phyloP scores from a whole-genome alignment of 2,888 invertebrate genomes.

The Melikaiella ostensackeni region DNA sequence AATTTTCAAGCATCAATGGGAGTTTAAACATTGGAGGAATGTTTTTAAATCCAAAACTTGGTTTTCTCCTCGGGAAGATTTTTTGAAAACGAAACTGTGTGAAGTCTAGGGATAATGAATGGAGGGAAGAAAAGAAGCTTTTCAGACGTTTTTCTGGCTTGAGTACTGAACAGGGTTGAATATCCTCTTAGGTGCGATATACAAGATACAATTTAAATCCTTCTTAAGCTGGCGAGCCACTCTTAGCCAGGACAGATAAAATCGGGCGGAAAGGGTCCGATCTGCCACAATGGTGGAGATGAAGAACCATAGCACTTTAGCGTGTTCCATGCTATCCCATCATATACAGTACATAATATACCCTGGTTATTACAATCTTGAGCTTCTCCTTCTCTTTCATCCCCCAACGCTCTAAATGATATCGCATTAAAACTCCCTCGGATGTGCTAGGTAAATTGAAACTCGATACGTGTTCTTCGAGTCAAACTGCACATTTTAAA shows the following conservation, averaged over 20 bases:
- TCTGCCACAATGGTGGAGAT: conserved; percentile 2
- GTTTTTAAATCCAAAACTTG: not conserved
- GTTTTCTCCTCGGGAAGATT: not conserved
- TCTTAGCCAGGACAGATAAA: conserved; percentile 4
- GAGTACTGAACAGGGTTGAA: conserved; percentile 22
- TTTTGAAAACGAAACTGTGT: not conserved
- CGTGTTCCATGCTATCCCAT: conserved; percentile 2
- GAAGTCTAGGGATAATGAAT: conserved; percentile 4
- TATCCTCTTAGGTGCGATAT: conserved; percentile 12
- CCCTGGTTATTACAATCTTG: conserved; percentile 21
- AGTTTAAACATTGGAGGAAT: not conserved
- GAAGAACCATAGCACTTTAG: conserved; percentile 9
- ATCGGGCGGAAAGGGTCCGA: conserved; percentile 15
- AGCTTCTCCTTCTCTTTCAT: not conserved
- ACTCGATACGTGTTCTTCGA: conserved; percentile 16
- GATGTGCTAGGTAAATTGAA: conserved; percentile 25
- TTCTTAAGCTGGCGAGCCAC: conserved; percentile 11
- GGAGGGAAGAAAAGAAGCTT: not conserved
- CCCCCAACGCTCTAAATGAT: conserved; percentile 19
- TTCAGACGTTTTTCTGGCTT: conserved; percentile 24
- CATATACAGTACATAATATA: not conserved
- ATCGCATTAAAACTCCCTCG: conserved; percentile 26
- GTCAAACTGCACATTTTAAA: conserved; percentile 19
- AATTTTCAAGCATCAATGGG: too few relatives aligned
- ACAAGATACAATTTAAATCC: conserved; percentile 33